Conservation (phyloP, 2,888 invertebrate genomes). For the Morinoia aosen region DNA sequence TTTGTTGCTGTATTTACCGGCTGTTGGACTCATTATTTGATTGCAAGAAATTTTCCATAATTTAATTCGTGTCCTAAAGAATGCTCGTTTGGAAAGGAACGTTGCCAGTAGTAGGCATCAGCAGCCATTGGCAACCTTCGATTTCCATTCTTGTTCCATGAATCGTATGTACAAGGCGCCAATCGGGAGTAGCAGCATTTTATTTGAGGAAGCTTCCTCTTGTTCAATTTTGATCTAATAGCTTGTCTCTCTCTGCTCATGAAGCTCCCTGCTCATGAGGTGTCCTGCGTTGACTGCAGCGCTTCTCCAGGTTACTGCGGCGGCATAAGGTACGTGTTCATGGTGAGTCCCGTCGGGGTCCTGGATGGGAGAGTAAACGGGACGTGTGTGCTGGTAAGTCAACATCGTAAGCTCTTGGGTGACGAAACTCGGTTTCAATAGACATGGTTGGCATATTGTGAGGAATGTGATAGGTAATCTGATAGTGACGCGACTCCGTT, state of each 20-base stretch:
- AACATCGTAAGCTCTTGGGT: neutral
- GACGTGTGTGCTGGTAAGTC: neutral
- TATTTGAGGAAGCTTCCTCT: neutral
- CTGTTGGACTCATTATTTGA: too few relatives aligned
- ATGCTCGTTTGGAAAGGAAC: neutral
- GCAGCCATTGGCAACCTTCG: neutral
- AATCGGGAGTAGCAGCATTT: neutral
- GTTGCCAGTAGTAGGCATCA: neutral
- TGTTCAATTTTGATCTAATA: neutral
- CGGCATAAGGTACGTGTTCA: neutral
- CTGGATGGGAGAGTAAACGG: neutral
- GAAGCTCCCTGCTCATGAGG: constrained; percentile 10
- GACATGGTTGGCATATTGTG: too few relatives aligned
- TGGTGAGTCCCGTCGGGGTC: neutral
- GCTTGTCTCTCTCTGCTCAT: neutral
- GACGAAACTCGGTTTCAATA: too few relatives aligned
- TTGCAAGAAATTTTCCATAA: too few relatives aligned
- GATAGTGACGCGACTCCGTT: too few relatives aligned
- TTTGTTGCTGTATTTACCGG: neutral
- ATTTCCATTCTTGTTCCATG: neutral
- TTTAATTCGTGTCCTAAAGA: neutral
- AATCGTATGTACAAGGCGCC: neutral
- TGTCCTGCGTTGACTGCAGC: neutral
- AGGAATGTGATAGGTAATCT: too few relatives aligned
- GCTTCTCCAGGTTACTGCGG: neutral